phyloP scores from a whole-genome alignment of 1,140 invertebrate species.

The Drosophila punjabiensis region DNA sequence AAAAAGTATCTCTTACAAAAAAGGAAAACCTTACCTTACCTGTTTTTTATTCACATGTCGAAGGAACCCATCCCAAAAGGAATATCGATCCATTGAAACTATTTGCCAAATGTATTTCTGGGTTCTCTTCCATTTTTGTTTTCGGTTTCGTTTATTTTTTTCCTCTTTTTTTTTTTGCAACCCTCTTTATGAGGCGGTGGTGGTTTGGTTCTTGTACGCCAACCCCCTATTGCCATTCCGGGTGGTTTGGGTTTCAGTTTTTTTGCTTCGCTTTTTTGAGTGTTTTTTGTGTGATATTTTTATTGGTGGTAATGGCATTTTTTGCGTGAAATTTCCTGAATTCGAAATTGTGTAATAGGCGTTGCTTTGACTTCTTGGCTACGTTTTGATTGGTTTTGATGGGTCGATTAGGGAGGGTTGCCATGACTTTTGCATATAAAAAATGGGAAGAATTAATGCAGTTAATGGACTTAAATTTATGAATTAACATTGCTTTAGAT shows the following conservation, averaged over 20 bases:
- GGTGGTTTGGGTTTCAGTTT: constrained; percentile 46
- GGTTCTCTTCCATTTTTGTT: constrained; percentile 29
- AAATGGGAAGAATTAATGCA: background rate
- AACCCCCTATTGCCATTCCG: constrained; percentile 42
- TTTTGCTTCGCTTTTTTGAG: constrained; percentile 35
- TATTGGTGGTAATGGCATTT: constrained; percentile 72
- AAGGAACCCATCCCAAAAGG: constrained; percentile 1
- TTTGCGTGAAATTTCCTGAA: constrained; percentile 64
- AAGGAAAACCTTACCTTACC: constrained; percentile 52
- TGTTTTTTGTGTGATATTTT: constrained; percentile 64
- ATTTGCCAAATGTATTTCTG: constrained; percentile 51
- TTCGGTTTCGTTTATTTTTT: constrained; percentile 23
- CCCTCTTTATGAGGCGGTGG: constrained; percentile 62
- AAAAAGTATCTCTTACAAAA: constrained; percentile 73
- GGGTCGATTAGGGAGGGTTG: constrained; percentile 24
- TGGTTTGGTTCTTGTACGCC: constrained; percentile 59
- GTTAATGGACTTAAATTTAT: background rate
- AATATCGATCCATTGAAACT: constrained; percentile 65
- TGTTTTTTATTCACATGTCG: constrained; percentile 76
- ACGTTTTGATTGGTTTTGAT: constrained; percentile 64
- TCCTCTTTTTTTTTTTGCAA: constrained; percentile 55
- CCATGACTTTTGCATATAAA: background rate
- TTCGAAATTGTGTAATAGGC: constrained; percentile 61
- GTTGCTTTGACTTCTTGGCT: constrained; percentile 66
- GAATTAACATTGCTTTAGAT: no score